Evolutionary conservation across 2,888 invertebrate species (phyloP), one percentile per base, ranked within the genome.

Genomic region (Fragum fragum): DNA sequence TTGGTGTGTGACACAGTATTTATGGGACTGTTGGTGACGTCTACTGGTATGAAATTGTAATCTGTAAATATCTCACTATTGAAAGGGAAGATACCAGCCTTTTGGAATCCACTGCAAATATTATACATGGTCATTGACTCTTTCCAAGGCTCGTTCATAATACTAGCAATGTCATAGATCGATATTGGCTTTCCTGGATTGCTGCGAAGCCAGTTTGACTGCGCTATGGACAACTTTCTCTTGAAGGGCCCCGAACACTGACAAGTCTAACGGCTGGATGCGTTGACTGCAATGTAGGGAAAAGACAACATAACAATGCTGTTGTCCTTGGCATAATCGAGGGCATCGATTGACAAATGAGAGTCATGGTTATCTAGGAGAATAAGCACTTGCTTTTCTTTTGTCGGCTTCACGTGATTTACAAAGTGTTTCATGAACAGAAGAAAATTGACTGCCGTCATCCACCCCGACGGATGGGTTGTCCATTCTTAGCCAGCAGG

Each of bases 201-300:
- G 70, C 89, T 87, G n/a, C 79, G 47, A 83, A 93, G 76, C 91
- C 92, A 94, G 18, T 86, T 73, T 72, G 92, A 90, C 47, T 80
- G 87, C 7, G 88, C 85, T 21, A 83, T 70, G 66, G 93, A 92
- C 42, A 90, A 73, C 70, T 78, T 82, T 70, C 87, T 91, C 47
- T 47, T 47, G 3, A 47, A n/a, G 16, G 47, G 47, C 14, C 39
- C 92, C 92, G 86, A 91, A 93, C 3, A 95, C 89, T 36, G 92
- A 91, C 14, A 93, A 91, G 86, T 95, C 94, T 18, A 95, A 87
- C 16, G 94, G 94, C 89, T 95, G 95, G 66, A 95, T 75, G 79
- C 93, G 94, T 73, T 93, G 94, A 2, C 94, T 91, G 68, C 93
- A 93, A 86, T 95, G 94, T 26, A 93, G 94, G 93, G 94, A 61